These are phyloP conservation scores for Cephus pulcher DNA, from an alignment of 2,888 invertebrate species.

Conservation along the genomic window DNA sequence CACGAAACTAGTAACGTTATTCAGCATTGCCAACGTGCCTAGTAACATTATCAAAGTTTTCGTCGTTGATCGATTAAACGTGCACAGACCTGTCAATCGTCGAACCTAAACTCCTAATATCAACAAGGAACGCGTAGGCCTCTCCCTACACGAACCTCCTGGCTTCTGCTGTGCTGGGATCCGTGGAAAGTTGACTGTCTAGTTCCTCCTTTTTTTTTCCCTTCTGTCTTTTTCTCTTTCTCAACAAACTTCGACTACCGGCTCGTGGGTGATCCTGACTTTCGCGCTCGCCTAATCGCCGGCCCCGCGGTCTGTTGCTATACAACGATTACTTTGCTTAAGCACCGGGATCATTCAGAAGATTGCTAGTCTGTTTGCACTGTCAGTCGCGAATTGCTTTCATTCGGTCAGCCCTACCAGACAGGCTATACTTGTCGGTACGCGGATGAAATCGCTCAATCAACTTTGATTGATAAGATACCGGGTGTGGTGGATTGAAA, in stretches of 20 bases:
- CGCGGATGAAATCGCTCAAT: constrained; percentile 60
- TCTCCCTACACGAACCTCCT: neutral
- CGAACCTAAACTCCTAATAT: neutral
- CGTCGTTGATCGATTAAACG: neutral
- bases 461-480: constrained; percentile 25
- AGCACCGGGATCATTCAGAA: constrained; percentile 63
- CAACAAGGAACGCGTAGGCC: neutral
- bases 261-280: constrained; percentile 13
- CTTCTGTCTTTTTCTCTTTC: neutral
- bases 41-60: neutral
- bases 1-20: neutral
- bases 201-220: neutral
- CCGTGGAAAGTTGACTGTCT: neutral
- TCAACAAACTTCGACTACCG: neutral
- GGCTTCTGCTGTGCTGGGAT: neutral
- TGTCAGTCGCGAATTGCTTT: constrained; percentile 64
- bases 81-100: neutral
- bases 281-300: constrained; percentile 43
- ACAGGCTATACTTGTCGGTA: constrained; percentile 61
- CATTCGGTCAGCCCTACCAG: constrained; percentile 56
- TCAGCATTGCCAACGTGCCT: neutral
- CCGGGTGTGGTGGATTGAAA: neutral
- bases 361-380: constrained; percentile 65
- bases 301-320: constrained; percentile 48
- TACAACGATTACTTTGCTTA: constrained; percentile 58